phyloP scores from a whole-genome alignment of 2,797 vertebrate genomes.

The Calcarius lapponicus region DNA sequence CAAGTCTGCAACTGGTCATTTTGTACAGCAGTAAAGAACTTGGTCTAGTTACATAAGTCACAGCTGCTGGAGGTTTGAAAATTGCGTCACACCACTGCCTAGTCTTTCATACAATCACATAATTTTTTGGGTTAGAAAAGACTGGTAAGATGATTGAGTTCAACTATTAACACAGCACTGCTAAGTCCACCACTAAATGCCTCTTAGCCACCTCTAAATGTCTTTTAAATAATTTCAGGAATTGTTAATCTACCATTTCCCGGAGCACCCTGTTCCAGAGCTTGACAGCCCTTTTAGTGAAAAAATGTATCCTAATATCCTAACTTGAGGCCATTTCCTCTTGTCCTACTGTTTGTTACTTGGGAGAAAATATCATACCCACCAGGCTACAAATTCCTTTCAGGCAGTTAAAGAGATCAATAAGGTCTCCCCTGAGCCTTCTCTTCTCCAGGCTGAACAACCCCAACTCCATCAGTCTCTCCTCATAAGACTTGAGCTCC shows the following conservation, averaged over 20 bases:
- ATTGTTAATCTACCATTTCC: background rate
- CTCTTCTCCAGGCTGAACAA: background rate
- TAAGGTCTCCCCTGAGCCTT: background rate
- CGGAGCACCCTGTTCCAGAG: background rate
- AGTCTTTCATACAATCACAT: background rate
- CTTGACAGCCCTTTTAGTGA: background rate
- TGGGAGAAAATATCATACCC: background rate
- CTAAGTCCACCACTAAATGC: background rate
- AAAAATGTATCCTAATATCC: background rate
- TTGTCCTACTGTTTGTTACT: background rate
- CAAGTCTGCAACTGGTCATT: background rate
- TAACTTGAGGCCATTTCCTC: background rate
- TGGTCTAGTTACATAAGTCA: background rate
- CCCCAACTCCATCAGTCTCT: background rate
- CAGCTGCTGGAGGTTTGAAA: background rate
- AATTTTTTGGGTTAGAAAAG: background rate
- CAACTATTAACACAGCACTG: background rate
- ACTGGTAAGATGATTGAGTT: background rate
- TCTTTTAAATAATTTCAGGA: background rate
- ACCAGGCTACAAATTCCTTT: background rate
- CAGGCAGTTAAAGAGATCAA: background rate
- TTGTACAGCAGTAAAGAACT: background rate
- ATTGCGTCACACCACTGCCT: background rate
- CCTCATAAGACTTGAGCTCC: background rate
- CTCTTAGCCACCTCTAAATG: background rate